These are phyloP conservation scores for Dreissena polymorpha DNA, from an alignment of 1,140 invertebrate species.

Conservation along the genomic window DNA sequence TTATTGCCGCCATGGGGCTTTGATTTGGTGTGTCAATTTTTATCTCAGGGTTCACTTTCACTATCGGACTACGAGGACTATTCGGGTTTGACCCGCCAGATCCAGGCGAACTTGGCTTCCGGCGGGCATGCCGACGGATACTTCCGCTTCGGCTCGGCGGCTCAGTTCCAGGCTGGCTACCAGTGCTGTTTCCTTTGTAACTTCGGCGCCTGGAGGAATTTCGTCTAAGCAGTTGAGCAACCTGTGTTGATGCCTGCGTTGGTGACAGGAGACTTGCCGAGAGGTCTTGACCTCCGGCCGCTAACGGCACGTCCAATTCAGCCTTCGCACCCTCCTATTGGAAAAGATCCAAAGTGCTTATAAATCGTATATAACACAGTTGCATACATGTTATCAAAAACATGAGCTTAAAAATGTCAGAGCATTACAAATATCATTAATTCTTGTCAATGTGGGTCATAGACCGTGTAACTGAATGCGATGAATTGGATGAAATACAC, in stretches of 20 bases:
- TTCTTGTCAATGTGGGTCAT: no score
- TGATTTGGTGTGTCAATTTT: constrained; percentile 63
- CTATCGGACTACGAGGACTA: constrained; percentile 61
- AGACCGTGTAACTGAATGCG: no score
- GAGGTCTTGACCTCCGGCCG: constrained; percentile 6
- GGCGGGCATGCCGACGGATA: constrained; percentile 24
- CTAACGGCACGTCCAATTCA: constrained; percentile 24
- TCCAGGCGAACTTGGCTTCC: neutral
- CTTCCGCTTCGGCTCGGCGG: constrained; percentile 48
- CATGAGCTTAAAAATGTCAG: neutral
- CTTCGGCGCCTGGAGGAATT: constrained; percentile 39
- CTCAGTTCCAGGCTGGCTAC: constrained; percentile 25
- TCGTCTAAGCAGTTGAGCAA: constrained; percentile 36
- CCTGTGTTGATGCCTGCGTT: constrained; percentile 43
- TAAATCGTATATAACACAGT: neutral
- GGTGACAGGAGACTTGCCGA: constrained; percentile 38
- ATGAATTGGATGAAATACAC: no score
- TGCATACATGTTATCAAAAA: neutral
- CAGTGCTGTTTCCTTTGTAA: constrained; percentile 18
- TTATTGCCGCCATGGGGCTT: constrained; percentile 48
- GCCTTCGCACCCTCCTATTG: constrained; percentile 25
- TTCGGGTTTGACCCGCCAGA: constrained; percentile 10
- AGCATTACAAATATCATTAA: no score
- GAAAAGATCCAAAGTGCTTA: neutral
- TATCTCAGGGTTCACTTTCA: constrained; percentile 57